phyloP scores from a whole-genome alignment of 2,797 vertebrate genomes.

The Gymnocypris eckloni region DNA sequence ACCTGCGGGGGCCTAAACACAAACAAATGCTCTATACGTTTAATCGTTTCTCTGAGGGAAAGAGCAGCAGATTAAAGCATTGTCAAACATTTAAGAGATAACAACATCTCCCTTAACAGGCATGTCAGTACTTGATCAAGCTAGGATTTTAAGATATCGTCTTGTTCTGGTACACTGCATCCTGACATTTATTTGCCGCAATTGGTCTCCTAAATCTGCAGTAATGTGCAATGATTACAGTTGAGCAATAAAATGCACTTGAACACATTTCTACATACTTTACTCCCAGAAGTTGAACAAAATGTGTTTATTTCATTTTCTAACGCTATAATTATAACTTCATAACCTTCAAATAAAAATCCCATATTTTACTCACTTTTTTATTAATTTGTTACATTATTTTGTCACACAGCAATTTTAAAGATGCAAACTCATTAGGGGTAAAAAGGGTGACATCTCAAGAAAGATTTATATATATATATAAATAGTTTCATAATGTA shows the following conservation, averaged over 20 bases:
- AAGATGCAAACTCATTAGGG: not conserved
- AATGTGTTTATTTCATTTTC: not conserved
- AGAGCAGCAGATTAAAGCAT: not conserved
- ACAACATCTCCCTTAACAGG: not conserved
- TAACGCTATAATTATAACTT: not conserved
- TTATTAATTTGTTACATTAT: not conserved
- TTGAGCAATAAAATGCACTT: not conserved
- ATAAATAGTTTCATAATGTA: too few relatives aligned
- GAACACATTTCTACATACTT: not conserved
- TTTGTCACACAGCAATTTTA: not conserved
- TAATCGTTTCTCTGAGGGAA: too few relatives aligned
- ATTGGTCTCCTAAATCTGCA: not conserved
- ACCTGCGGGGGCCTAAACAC: not conserved
- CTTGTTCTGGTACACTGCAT: conserved; percentile 6
- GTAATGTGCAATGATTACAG: not conserved
- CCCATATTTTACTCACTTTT: not conserved
- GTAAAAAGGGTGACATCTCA: too few relatives aligned
- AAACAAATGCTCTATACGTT: not conserved
- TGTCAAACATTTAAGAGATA: not conserved
- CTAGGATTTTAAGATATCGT: not conserved
- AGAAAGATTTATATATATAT: too few relatives aligned
- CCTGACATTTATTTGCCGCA: not conserved
- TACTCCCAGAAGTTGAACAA: not conserved
- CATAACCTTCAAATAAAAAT: not conserved
- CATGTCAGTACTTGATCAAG: not conserved